A percentile compares a stretch with the other conserved stretches of the same genome.
phyloP scores from a whole-genome alignment of 2,113 vertebrate genomes.

The Tachysurus vachellii region DNA sequence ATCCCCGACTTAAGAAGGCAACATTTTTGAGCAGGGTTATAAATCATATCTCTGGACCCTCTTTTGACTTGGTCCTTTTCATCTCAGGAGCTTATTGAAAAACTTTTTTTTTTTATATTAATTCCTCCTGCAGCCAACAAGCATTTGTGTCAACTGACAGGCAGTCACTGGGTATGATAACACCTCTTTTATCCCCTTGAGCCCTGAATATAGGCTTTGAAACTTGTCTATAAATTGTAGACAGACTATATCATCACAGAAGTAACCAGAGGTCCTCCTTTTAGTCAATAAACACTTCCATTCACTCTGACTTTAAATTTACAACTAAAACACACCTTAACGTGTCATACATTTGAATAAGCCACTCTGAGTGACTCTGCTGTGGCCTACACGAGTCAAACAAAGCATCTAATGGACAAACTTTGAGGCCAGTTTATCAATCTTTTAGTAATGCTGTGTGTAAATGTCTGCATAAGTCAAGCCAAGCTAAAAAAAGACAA shows the following conservation, averaged over 20 bases:
- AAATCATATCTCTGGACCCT: slow-evolving; percentile 25
- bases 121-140: slow-evolving; percentile 39
- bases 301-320: background rate
- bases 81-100: slow-evolving; percentile 42
- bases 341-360: background rate
- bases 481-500: background rate
- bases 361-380: background rate
- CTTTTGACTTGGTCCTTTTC: slow-evolving; percentile 28
- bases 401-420: background rate
- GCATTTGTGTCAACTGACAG: slow-evolving; percentile 37
- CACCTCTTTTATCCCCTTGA: slow-evolving; percentile 8
- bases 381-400: background rate
- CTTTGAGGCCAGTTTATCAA: background rate
- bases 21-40: slow-evolving; percentile 39
- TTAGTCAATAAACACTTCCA: too few relatives aligned
- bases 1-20: slow-evolving; percentile 39
- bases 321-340: background rate
- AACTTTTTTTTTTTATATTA: slow-evolving; percentile 27
- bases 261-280: background rate
- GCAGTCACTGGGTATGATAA: slow-evolving; percentile 6
- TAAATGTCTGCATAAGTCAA: background rate
- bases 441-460: background rate
- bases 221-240: background rate
- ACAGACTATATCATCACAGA: background rate
- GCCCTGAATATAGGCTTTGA: background rate